Evolutionary conservation across 64 coral and sea anemone genomes (phyloP).

Genomic region (Orbicella faveolata): DNA sequence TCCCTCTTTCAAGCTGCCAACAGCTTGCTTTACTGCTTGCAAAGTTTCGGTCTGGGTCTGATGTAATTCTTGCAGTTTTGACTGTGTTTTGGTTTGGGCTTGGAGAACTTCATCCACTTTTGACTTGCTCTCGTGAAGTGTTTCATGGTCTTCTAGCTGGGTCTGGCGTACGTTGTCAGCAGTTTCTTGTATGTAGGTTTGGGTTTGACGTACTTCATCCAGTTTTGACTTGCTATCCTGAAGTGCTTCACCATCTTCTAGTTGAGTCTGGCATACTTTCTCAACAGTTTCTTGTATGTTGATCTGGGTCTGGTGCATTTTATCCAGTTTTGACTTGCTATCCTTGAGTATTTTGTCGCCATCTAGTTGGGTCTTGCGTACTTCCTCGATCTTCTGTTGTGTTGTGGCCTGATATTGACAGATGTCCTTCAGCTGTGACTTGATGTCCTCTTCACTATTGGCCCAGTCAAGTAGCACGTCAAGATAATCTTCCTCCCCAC

Average conservation of each 20-base stretch:
- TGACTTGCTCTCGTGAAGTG: too few species aligned
- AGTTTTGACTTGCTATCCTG: too few species aligned
- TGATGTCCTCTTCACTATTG: not conserved
- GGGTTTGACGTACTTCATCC: too few species aligned
- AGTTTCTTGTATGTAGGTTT: too few species aligned
- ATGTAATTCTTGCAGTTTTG: not conserved
- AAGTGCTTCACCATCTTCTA: too few species aligned
- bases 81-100: not conserved
- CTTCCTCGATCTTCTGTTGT: not conserved
- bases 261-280: not conserved
- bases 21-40: not conserved
- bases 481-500: constrained; percentile 9
- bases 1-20: not conserved
- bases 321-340: not conserved
- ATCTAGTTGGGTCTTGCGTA: not conserved
- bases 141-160: too few species aligned
- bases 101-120: too few species aligned
- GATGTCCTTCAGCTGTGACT: not conserved
- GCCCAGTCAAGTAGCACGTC: not conserved
- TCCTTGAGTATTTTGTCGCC: not conserved
- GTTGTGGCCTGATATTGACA: not conserved
- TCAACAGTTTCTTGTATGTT: not conserved
- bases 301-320: not conserved
- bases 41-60: not conserved
- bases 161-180: too few species aligned